Percentiles rank a stretch among this genome's conserved stretches.
phyloP scores from a whole-genome alignment of 1,140 invertebrate genomes.

The Anastrepha obliqua region DNA sequence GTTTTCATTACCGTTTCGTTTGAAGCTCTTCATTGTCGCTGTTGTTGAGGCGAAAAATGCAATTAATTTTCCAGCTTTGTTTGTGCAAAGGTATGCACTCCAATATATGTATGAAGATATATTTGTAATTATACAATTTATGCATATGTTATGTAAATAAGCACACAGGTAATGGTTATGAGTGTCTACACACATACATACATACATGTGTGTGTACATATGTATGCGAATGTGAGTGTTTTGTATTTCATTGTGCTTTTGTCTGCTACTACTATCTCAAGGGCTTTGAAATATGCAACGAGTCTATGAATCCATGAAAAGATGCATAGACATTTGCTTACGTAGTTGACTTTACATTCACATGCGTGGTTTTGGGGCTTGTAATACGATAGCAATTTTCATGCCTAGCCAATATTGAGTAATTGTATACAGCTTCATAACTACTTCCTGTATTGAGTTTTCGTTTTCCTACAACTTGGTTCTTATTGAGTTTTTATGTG shows the following conservation, averaged over 20 bases:
- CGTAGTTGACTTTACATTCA: background rate
- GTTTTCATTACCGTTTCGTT: background rate
- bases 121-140: too few relatives aligned
- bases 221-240: background rate
- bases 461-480: background rate
- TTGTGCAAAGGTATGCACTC: background rate
- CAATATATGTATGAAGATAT: too few relatives aligned
- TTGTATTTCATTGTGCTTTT: background rate
- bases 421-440: background rate
- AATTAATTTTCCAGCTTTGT: background rate
- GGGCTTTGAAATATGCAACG: too few relatives aligned
- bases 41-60: background rate
- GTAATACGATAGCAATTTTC: background rate
- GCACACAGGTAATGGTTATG: too few relatives aligned
- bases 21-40: background rate
- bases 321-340: background rate
- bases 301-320: background rate
- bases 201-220: background rate
- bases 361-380: too few relatives aligned
- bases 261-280: background rate
- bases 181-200: too few relatives aligned
- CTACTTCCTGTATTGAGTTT: background rate
- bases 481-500: too few relatives aligned
- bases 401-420: background rate
- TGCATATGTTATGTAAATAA: too few relatives aligned